phyloP scores from a whole-genome alignment of 2,113 vertebrate species.

The Terrapene triunguis region DNA sequence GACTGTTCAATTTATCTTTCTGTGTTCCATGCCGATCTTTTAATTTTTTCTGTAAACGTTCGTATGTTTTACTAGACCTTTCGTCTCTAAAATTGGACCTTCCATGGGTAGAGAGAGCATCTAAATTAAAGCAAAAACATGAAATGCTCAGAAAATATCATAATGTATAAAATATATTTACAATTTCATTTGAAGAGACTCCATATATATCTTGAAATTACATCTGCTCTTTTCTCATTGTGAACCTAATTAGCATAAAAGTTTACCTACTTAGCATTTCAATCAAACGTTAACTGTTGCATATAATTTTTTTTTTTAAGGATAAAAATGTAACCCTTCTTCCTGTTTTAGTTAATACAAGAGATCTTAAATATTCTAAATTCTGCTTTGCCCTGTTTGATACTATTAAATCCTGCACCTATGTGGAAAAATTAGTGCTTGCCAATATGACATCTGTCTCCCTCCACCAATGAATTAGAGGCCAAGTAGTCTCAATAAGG shows the following conservation, averaged over 20 bases:
- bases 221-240: background rate
- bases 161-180: background rate
- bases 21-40: slow-evolving; percentile 93
- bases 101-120: slow-evolving; percentile 90
- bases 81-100: slow-evolving; percentile 93
- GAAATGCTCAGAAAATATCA: background rate
- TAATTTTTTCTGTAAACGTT: slow-evolving; percentile 95
- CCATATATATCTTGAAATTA: background rate
- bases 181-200: background rate
- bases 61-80: slow-evolving; percentile 94
- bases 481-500: background rate
- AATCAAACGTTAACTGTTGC: background rate
- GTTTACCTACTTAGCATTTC: background rate
- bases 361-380: background rate
- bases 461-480: background rate
- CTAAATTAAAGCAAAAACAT: slow-evolving; percentile 75
- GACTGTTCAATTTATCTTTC: slow-evolving; percentile 91
- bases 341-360: background rate
- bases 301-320: background rate
- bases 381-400: background rate
- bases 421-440: background rate
- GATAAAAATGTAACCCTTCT: background rate
- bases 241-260: background rate
- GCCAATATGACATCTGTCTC: background rate
- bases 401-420: too few species aligned